These are phyloP conservation scores for Tolypeutes matacus DNA, from an alignment of 2,797 vertebrate genomes.

Conservation along the genomic window DNA sequence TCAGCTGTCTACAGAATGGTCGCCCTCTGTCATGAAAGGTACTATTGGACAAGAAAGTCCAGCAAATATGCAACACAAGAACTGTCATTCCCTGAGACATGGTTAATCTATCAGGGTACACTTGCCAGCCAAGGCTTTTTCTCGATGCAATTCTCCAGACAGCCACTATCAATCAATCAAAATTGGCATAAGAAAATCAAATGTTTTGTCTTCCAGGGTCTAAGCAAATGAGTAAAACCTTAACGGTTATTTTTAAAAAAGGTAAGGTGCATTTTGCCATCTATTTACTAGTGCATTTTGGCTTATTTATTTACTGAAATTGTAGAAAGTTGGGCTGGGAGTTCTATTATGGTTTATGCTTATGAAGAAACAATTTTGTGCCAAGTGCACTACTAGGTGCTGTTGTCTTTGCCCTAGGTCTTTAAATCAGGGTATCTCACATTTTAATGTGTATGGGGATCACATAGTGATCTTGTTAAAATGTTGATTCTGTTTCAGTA, in stretches of 20 bases:
- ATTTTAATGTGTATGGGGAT: no score
- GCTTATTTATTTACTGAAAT: background rate
- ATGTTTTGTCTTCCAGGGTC: conserved; percentile 27
- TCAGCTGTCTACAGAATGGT: background rate
- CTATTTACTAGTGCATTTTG: background rate
- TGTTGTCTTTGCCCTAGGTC: background rate
- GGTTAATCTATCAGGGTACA: background rate
- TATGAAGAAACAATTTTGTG: background rate
- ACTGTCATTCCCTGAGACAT: background rate
- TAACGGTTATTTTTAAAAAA: background rate
- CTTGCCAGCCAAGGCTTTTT: conserved; percentile 35
- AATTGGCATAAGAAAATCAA: conserved; percentile 41
- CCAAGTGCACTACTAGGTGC: background rate
- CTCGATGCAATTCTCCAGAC: background rate
- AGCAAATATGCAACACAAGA: background rate
- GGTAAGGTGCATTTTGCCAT: background rate
- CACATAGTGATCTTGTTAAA: background rate
- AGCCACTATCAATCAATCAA: conserved; percentile 12
- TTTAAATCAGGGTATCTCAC: background rate
- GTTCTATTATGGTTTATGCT: background rate
- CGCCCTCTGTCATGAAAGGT: background rate
- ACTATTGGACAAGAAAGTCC: background rate
- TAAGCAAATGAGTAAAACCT: background rate
- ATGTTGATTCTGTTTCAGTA: background rate
- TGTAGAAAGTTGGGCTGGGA: background rate